Conservation (phyloP, 2,888 invertebrate genomes). For the Dorcus parallelipipedus region DNA sequence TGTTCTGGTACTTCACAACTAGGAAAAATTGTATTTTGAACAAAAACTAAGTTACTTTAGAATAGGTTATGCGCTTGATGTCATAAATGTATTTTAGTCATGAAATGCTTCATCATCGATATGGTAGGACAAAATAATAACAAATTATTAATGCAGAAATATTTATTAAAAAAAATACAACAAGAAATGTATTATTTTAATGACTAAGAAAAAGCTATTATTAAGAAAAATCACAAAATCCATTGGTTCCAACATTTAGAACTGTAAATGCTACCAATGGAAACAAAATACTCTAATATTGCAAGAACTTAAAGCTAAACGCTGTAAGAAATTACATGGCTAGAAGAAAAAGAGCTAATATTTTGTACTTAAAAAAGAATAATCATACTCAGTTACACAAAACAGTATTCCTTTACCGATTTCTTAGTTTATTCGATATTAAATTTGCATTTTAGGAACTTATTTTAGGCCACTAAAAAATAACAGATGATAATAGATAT, state of each 20-base stretch:
- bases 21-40: no score
- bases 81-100: no score
- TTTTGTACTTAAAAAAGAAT: background rate
- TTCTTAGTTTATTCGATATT: no score
- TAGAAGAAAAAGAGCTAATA: background rate
- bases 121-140: background rate
- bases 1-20: no score
- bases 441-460: slow-evolving; percentile 10
- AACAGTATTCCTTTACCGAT: no score
- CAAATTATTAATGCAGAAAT: background rate
- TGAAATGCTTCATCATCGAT: no score
- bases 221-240: background rate
- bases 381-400: background rate
- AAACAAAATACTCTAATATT: slow-evolving; percentile 2
- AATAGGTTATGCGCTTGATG: no score
- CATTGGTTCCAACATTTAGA: background rate
- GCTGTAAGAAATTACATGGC: background rate
- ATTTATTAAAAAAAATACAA: background rate
- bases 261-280: background rate
- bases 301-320: background rate
- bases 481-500: background rate
- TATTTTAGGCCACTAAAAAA: slow-evolving; percentile 9
- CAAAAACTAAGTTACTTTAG: no score
- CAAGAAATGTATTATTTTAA: background rate
- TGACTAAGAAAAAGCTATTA: slow-evolving; percentile 1